A percentile compares a stretch with the other conserved stretches of the same genome.
These are phyloP conservation scores for Magallana ariakensis DNA, from an alignment of 1,140 invertebrate genomes.

Conservation along the genomic window DNA sequence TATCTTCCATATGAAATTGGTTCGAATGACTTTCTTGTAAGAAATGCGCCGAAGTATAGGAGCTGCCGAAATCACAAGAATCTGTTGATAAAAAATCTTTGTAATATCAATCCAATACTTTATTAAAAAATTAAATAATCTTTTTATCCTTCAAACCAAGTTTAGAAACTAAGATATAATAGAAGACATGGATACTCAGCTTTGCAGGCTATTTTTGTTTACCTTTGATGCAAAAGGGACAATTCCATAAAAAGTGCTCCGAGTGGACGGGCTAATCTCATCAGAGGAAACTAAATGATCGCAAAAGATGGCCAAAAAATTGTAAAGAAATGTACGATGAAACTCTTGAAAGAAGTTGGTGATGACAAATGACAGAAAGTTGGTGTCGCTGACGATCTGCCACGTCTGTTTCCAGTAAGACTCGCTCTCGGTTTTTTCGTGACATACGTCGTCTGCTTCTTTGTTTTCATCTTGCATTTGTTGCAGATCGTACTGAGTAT, in stretches of 20 bases:
- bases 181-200: background rate
- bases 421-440: constrained; percentile 45
- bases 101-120: background rate
- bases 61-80: constrained; percentile 71
- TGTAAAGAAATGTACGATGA: constrained; percentile 65
- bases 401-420: constrained; percentile 60
- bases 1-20: constrained; percentile 72
- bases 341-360: constrained; percentile 72
- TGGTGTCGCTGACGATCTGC: constrained; percentile 65
- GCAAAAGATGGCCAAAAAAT: constrained; percentile 69
- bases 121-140: background rate
- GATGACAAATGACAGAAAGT: constrained; percentile 71
- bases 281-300: constrained; percentile 64
- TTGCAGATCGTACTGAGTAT: constrained; percentile 70
- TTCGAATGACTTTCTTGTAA: constrained; percentile 69
- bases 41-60: constrained; percentile 67
- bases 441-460: background rate
- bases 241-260: constrained; percentile 68
- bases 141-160: background rate
- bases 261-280: constrained; percentile 49
- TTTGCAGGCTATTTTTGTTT: background rate
- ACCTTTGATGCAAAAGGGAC: constrained; percentile 51
- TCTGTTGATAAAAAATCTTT: constrained; percentile 54
- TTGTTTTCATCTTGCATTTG: constrained; percentile 39
- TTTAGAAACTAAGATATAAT: background rate